Conservation (phyloP, 1,140 invertebrate genomes). For the Drosophila aff. region DNA sequence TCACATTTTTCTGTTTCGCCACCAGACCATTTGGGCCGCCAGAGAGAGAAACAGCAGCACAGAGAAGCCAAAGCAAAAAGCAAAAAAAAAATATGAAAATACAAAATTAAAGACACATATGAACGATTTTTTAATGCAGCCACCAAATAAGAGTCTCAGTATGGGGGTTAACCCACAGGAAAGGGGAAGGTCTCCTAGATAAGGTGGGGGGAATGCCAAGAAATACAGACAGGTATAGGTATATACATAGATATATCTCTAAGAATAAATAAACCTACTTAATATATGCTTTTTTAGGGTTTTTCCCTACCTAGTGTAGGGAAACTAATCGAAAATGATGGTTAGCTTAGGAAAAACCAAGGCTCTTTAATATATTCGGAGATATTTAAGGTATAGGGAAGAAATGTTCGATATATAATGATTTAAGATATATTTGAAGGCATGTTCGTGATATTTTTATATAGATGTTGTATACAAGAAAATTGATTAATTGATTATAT, state of each 20-base stretch:
- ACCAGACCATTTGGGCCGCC: constrained; percentile 13
- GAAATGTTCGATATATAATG: background rate
- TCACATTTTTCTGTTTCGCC: constrained; percentile 60
- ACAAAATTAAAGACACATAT: constrained; percentile 54
- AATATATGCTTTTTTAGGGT: background rate
- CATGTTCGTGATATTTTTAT: background rate
- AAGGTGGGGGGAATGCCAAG: background rate
- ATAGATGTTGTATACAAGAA: background rate
- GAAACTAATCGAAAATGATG: background rate
- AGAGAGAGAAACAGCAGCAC: background rate
- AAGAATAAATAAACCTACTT: too few species aligned
- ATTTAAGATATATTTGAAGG: background rate
- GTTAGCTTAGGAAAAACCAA: background rate
- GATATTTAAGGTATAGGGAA: too few species aligned
- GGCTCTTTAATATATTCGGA: background rate
- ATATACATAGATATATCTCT: too few species aligned
- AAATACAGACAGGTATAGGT: background rate
- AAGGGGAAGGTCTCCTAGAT: background rate
- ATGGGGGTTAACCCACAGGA: background rate
- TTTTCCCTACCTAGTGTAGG: background rate
- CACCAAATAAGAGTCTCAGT: constrained; percentile 6
- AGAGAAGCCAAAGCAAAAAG: background rate
- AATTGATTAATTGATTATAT: background rate
- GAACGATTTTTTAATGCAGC: constrained; percentile 23
- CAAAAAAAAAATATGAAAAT: constrained; percentile 11